Evolutionary conservation across 2,113 vertebrate genomes (phyloP), one percentile per base, ranked within the genome.

Genomic region (Zapus hudsonius): DNA sequence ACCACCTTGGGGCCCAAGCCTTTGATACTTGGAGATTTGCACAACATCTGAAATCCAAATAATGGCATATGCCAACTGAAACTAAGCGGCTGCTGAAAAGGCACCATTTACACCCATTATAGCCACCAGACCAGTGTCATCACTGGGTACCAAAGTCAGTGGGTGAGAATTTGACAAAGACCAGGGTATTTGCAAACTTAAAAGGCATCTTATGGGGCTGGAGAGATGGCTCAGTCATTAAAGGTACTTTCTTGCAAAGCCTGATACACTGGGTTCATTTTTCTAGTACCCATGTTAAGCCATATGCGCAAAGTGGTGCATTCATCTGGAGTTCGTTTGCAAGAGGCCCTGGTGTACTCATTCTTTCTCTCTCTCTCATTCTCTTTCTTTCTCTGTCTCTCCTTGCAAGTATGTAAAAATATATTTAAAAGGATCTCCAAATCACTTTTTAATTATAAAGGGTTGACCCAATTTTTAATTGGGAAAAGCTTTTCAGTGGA

Each of bases 371-470:
- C 52, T 52, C 52, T 12, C n/a, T n/a, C n/a, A n/a, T n/a, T n/a
- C 11, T 12, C 52, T 15, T 52, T 52, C 6, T 52, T 12, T 8
- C 52, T 52, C 52, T 52, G 11, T 52, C 52, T 12, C 52, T 52
- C 11, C 52, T 52, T 52, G 52, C 7, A 52, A 52, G 16, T 12
- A 8, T 15, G 16, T 52, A 13, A 52, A 52, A 52, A 52, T 52
- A 44, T 12, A 40, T 38, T 66, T 44, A 73, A 87, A 91, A 93
- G 78, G 4, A 36, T 13, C 33, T 31, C 33, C 38, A 40, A 40
- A 12, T 84, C 78, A 57, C 15, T 83, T 64, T 88, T 93, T 83
- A 89, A 64, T 93, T 81, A 81, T 3, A 67, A 66, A 76, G 9
- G 31, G 44, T 42, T 47, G 47, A 47, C 7, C 7, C 8, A 67